Evolutionary conservation across 2,113 vertebrate species (phyloP).

Genomic region (Candoia aspera): DNA sequence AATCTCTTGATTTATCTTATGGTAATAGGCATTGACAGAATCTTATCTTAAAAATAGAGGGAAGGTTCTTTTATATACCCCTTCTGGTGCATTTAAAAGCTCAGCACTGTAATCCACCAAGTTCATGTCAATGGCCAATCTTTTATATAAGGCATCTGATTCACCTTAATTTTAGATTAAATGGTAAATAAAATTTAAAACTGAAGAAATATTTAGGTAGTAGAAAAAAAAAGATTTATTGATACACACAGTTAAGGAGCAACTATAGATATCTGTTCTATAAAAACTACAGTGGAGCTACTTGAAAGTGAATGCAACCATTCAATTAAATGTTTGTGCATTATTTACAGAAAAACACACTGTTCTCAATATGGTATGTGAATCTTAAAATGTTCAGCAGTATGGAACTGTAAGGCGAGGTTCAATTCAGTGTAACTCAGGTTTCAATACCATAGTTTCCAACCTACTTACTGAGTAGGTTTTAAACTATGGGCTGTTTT

Average conservation of each 20-base stretch:
- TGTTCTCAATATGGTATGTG: neutral
- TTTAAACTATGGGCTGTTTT: neutral
- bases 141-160: conserved; percentile 60
- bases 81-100: conserved; percentile 71
- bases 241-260: neutral
- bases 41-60: conserved; percentile 69
- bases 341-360: neutral
- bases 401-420: neutral
- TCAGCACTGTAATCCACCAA: conserved; percentile 68
- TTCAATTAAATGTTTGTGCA: neutral
- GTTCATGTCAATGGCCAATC: conserved; percentile 53
- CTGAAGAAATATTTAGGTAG: neutral
- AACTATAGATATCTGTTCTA: neutral
- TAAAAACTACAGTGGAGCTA: neutral
- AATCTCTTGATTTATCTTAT: conserved; percentile 65
- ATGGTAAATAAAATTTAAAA: neutral
- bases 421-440: neutral
- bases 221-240: neutral
- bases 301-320: neutral
- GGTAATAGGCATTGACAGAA: conserved; percentile 67
- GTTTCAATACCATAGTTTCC: neutral
- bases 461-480: neutral
- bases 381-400: neutral
- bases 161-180: conserved; percentile 32
- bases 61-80: conserved; percentile 58